These are phyloP conservation scores for Sorex maritimensis DNA, from an alignment of 2,797 vertebrate genomes.

Conservation along the genomic window DNA sequence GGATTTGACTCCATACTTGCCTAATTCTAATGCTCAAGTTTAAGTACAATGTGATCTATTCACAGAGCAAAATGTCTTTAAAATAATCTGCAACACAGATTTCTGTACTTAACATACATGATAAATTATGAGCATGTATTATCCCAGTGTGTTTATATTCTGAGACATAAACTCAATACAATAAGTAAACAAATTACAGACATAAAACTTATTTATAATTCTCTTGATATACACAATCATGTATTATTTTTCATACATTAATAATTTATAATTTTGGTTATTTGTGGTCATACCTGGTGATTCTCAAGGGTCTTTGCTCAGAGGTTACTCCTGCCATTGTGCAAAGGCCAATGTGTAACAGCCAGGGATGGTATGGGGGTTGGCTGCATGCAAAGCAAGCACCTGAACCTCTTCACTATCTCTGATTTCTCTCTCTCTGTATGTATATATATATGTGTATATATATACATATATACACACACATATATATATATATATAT, in stretches of 20 bases:
- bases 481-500: too few relatives aligned
- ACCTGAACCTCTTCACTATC: too few relatives aligned
- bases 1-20: not conserved
- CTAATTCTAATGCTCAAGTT: not conserved
- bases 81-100: constrained; percentile 38
- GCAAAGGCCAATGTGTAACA: too few relatives aligned
- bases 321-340: too few relatives aligned
- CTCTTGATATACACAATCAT: not conserved
- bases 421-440: too few relatives aligned
- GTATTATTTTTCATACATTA: not conserved
- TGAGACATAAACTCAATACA: constrained; percentile 26
- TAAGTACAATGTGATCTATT: constrained; percentile 31
- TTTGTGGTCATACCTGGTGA: too few relatives aligned
- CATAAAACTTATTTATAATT: not conserved
- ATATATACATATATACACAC: too few relatives aligned
- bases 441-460: too few relatives aligned
- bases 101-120: not conserved
- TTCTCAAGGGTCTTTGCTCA: too few relatives aligned
- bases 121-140: not conserved
- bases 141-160: not conserved
- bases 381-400: too few relatives aligned
- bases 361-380: too few relatives aligned
- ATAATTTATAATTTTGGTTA: not conserved
- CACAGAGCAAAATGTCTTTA: not conserved
- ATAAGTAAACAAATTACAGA: not conserved